Evolutionary conservation across 1,140 invertebrate genomes (phyloP).

Genomic region (Wiebesia pumilae): DNA sequence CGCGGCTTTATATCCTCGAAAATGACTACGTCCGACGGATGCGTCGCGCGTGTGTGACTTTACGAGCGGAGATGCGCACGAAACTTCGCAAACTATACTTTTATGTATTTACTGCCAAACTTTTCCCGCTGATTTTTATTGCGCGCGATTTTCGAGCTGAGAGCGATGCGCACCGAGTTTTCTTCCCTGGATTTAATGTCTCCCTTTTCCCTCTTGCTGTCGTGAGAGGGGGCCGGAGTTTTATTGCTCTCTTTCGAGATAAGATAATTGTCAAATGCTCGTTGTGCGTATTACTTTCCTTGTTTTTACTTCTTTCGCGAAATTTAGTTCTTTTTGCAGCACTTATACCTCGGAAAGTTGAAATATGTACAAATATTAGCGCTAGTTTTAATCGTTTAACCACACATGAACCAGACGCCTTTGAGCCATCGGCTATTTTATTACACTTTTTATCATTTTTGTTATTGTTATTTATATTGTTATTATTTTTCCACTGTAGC

Average conservation of each 20-base stretch:
- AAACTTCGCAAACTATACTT: too few species aligned
- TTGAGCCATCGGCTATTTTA: too few species aligned
- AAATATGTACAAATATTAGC: not conserved
- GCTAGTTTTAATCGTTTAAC: not conserved
- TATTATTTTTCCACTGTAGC: too few species aligned
- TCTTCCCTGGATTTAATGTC: too few species aligned
- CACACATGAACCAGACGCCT: not conserved
- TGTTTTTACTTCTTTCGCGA: not conserved
- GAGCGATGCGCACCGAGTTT: too few species aligned
- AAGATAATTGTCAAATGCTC: not conserved
- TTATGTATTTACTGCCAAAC: slow-evolving; percentile 25
- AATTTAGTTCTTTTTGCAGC: not conserved
- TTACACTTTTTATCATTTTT: too few species aligned
- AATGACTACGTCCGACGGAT: slow-evolving; percentile 39
- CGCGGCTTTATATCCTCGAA: slow-evolving; percentile 46
- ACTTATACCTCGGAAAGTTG: not conserved
- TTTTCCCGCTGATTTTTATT: slow-evolving; percentile 33
- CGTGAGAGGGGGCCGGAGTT: not conserved
- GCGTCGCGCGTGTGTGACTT: not conserved
- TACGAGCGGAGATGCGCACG: not conserved
- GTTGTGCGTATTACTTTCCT: not conserved
- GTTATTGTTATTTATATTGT: too few species aligned
- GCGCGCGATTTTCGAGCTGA: not conserved
- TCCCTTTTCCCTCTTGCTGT: too few species aligned
- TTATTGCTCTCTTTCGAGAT: not conserved